These are phyloP conservation scores for Drosophila atripex DNA, from an alignment of 2,888 invertebrate genomes.

Conservation along the genomic window DNA sequence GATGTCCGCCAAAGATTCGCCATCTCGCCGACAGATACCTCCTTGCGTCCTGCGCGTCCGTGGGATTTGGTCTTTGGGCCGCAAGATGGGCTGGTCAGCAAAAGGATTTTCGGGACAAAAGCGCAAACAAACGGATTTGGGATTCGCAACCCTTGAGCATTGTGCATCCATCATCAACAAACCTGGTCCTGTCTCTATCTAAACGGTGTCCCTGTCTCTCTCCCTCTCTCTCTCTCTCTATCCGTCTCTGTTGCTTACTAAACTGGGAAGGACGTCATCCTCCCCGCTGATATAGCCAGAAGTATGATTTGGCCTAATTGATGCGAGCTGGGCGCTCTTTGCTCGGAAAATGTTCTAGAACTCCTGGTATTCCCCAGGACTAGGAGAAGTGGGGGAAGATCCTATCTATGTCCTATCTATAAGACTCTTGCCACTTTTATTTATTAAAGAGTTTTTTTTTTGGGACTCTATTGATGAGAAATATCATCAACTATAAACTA, in stretches of 20 bases:
- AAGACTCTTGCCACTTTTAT: too few species aligned
- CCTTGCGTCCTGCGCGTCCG: slow-evolving; percentile 4
- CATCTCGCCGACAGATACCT: slow-evolving; percentile 31
- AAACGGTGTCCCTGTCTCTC: not conserved
- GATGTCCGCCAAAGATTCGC: slow-evolving; percentile 62
- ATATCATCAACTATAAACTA: too few species aligned
- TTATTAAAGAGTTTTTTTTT: too few species aligned
- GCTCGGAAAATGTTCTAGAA: not conserved
- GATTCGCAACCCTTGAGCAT: slow-evolving; percentile 66
- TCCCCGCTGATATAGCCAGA: slow-evolving; percentile 26
- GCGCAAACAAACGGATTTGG: slow-evolving; percentile 75
- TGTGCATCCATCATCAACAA: slow-evolving; percentile 35
- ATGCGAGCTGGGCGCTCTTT: not conserved
- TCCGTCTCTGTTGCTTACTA: not conserved
- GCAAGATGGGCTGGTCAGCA: slow-evolving; percentile 51
- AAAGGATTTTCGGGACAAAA: slow-evolving; percentile 70
- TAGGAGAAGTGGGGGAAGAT: too few species aligned
- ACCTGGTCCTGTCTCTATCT: not conserved
- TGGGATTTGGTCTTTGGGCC: not conserved
- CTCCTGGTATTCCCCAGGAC: not conserved
- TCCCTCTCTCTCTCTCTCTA: not conserved
- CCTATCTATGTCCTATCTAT: too few species aligned
- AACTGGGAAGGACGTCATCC: not conserved
- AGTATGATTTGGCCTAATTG: slow-evolving; percentile 50
- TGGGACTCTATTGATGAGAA: too few species aligned